phyloP scores from a whole-genome alignment of 2,797 vertebrate genomes.

The Cuculus canorus region DNA sequence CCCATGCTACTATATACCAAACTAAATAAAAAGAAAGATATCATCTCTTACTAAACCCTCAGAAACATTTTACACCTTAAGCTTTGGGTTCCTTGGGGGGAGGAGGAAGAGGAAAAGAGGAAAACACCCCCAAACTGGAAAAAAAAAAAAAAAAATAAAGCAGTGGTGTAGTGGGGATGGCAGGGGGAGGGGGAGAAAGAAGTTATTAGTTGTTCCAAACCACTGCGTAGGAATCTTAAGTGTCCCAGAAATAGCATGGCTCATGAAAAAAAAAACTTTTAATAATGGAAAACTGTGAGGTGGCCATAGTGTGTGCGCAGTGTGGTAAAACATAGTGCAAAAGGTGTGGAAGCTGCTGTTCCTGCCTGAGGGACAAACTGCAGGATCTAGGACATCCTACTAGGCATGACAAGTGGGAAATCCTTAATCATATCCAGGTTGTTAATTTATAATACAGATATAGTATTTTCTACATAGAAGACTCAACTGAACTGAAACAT shows the following conservation, averaged over 20 bases:
- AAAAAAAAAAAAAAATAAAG: too few relatives aligned
- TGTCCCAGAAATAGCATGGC: neutral
- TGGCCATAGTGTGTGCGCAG: neutral
- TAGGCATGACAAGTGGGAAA: neutral
- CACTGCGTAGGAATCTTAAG: neutral
- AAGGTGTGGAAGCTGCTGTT: neutral
- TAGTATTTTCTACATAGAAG: neutral
- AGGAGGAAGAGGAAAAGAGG: neutral
- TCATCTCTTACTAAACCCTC: neutral
- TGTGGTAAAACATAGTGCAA: neutral
- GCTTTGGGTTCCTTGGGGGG: neutral
- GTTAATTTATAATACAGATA: neutral
- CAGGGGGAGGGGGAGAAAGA: too few relatives aligned
- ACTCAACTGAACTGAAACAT: neutral
- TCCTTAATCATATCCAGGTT: neutral
- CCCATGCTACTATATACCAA: neutral
- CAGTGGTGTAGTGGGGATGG: accelerated
- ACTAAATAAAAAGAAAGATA: neutral
- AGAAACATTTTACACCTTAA: neutral
- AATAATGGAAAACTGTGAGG: neutral
- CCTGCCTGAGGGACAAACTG: neutral
- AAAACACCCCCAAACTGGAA: neutral
- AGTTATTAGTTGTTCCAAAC: neutral
- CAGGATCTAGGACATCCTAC: neutral
- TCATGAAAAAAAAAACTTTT: neutral